Percentiles rank a stretch among this genome's conserved stretches.
Conservation (phyloP, 2,888 invertebrate genomes). For the Melieria omissa region DNA sequence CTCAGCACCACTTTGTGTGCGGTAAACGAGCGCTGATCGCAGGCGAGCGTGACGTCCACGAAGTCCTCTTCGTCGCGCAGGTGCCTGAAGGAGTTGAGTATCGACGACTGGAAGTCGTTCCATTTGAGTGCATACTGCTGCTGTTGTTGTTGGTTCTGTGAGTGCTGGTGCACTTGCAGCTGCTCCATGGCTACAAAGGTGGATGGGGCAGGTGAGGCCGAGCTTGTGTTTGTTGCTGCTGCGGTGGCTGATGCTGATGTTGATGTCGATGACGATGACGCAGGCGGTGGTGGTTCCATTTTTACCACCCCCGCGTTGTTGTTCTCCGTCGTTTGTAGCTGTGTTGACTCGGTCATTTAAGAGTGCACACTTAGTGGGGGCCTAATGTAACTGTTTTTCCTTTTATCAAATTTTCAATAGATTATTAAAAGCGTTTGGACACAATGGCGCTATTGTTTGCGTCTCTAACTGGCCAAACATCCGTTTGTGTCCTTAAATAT, state of each 20-base stretch:
- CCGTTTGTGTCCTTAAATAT: no score
- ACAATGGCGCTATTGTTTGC: not conserved
- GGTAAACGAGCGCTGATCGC: constrained; percentile 88
- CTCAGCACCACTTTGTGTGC: constrained; percentile 92
- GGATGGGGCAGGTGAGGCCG: constrained; percentile 45
- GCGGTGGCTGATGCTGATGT: constrained; percentile 40
- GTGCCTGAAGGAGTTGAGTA: constrained; percentile 89
- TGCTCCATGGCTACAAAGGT: constrained; percentile 41
- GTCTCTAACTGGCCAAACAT: not conserved
- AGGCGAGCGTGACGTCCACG: constrained; percentile 92
- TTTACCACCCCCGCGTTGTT: constrained; percentile 67
- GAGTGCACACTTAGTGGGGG: constrained; percentile 7
- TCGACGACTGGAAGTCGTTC: constrained; percentile 94
- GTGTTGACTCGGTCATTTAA: constrained; percentile 68
- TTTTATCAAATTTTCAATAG: no score
- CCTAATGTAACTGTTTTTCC: not conserved
- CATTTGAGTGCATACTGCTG: constrained; percentile 94
- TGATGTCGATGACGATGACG: constrained; percentile 68
- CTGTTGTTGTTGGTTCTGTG: constrained; percentile 68
- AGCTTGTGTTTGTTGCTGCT: constrained; percentile 30
- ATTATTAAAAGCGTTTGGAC: not conserved
- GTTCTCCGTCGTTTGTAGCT: constrained; percentile 67
- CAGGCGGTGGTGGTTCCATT: constrained; percentile 68
- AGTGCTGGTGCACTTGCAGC: constrained; percentile 44
- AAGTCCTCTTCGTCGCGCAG: constrained; percentile 91